Evolutionary conservation across 2,113 vertebrate species (phyloP).

Genomic region (Proteles cristata): DNA sequence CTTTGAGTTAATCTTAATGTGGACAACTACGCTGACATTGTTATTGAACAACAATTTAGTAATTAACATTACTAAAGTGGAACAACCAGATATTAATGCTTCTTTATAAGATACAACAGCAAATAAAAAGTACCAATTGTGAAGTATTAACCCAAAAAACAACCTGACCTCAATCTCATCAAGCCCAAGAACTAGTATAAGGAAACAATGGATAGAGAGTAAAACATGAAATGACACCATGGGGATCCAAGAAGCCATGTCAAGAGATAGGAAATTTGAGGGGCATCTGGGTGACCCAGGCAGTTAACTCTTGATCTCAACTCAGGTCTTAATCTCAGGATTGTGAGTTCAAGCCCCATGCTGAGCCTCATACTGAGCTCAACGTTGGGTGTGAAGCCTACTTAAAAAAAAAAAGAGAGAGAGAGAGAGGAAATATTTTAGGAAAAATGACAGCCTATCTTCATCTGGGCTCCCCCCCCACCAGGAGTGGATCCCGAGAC

Average conservation of each 20-base stretch:
- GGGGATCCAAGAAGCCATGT: background rate
- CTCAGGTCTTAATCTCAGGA: too few relatives aligned
- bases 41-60: background rate
- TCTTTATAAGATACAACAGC: background rate
- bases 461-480: background rate
- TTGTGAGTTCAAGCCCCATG: too few relatives aligned
- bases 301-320: too few relatives aligned
- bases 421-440: background rate
- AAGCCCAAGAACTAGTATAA: background rate
- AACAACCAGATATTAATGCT: background rate
- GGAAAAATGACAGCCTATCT: background rate
- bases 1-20: background rate
- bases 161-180: conserved; percentile 4
- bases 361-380: too few relatives aligned
- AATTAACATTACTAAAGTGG: background rate
- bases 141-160: conserved; percentile 18
- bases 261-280: background rate
- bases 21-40: background rate
- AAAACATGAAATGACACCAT: background rate
- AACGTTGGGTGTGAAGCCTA: too few relatives aligned
- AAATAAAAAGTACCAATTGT: conserved; percentile 30
- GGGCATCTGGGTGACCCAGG: too few relatives aligned
- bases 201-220: background rate
- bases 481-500: background rate
- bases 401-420: background rate